phyloP scores from a whole-genome alignment of 2,888 invertebrate species.

The Sphinx pinastri region DNA sequence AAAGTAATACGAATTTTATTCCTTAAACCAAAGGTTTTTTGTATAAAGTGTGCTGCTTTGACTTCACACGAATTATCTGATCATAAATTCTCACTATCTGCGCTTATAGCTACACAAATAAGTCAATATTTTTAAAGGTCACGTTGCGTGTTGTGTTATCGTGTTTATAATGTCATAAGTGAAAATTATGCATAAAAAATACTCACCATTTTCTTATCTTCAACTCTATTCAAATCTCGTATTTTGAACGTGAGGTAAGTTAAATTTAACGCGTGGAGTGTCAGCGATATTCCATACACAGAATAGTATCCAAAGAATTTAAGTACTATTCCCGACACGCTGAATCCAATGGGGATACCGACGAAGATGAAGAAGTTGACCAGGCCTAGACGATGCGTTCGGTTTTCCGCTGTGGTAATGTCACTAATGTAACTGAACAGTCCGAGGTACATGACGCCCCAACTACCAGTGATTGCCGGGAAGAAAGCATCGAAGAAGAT shows the following conservation, averaged over 20 bases:
- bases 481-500: conserved; percentile 45
- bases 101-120: not conserved
- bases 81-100: not conserved
- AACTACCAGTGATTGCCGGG: conserved; percentile 44
- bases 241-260: conserved; percentile 40
- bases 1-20: not conserved
- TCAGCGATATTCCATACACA: conserved; percentile 40
- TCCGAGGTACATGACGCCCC: conserved; percentile 41
- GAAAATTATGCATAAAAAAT: not conserved
- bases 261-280: conserved; percentile 41
- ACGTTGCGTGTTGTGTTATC: not conserved
- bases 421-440: conserved; percentile 46
- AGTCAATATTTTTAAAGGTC: not conserved
- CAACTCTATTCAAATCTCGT: conserved; percentile 41
- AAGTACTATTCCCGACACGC: conserved; percentile 45
- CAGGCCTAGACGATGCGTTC: conserved; percentile 49
- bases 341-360: conserved; percentile 47
- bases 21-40: not conserved
- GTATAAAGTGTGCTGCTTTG: not conserved
- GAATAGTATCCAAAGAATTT: conserved; percentile 45
- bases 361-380: conserved; percentile 47
- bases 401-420: conserved; percentile 43
- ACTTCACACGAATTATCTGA: not conserved
- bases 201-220: not conserved
- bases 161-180: not conserved